Evolutionary conservation across 1,140 invertebrate genomes (phyloP).

Genomic region (Metopolophium dirhodum): DNA sequence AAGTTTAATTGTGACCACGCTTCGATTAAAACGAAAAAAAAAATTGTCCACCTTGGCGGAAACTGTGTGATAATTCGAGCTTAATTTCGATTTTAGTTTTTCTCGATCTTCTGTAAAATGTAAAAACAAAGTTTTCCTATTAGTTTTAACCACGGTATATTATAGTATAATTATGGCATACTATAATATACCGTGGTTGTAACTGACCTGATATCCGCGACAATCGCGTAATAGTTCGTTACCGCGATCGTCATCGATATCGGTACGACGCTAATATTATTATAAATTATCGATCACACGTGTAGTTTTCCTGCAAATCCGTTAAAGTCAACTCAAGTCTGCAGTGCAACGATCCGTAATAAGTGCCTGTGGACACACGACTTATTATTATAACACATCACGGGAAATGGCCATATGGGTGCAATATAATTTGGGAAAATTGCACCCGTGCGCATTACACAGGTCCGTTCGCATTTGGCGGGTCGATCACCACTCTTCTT

Average conservation of each 20-base stretch:
- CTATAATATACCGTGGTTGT: too few species aligned
- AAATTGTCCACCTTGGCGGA: background rate
- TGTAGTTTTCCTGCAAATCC: background rate
- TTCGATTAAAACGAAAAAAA: background rate
- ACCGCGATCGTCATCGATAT: background rate
- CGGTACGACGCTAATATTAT: background rate
- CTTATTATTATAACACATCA: background rate
- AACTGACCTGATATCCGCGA: background rate
- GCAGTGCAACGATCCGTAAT: background rate
- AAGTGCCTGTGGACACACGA: background rate
- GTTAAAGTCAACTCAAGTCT: background rate
- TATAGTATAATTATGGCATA: too few species aligned
- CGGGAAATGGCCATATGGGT: background rate
- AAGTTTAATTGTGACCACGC: too few species aligned
- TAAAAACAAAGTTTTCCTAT: background rate
- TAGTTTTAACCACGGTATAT: too few species aligned
- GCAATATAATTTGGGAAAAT: background rate
- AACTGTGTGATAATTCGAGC: background rate
- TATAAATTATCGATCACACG: background rate
- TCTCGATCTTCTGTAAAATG: background rate
- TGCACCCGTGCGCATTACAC: background rate
- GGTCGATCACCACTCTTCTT: background rate
- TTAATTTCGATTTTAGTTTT: background rate
- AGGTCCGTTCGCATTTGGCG: background rate
- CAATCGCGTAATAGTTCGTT: background rate